Base-by-base conservation (phyloP, 2,888 invertebrate species). In the Drosophila neutralis region DNA sequence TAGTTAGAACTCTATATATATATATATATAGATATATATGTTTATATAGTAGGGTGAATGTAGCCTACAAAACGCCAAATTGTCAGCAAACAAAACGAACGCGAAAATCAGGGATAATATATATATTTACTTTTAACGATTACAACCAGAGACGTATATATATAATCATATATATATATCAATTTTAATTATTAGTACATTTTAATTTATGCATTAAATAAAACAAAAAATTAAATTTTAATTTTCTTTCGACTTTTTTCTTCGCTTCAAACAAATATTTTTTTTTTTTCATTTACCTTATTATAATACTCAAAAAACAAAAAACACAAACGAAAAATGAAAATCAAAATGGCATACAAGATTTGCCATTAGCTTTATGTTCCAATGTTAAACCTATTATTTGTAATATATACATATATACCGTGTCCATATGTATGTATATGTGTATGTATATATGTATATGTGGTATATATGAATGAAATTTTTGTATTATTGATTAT, bases 11-110 rank as follows among this genome's bases (percentile, higher is more conserved):
- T 36, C 36, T 71, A 68, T 58, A 3, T 64, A 53, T 63, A 70
- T 67, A 53, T 65, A 70, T 67, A 60, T 61, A 66, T 66, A 48
- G 57, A 66, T 63, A 48, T 60, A 21, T 69, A 53, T 21, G 21
- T 48, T 61, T 74, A 69, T 73, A 70, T 51, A 57, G 62, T 58
- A 54, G 38, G n/a, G 5, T 29, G 52, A 70, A 40, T 54, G 49
- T 70, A 74, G 73, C 76, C 80, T 78, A 87, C 69, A 84, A 75
- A 80, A 85, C 66, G 80, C 85, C 85, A 85, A 85, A 85, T 78
- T 86, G 81, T 78, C 83, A 78, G 64, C 72, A 70, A 58, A 74
- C 54, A 66, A 65, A 74, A 67, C 59, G 45, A 66, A 70, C 36
- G 48, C 58, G 73, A 78, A 76, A 69, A 89, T 87, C 85, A 85